Conservation (phyloP, 2,113 vertebrate species). For the Scopus umbretta region DNA sequence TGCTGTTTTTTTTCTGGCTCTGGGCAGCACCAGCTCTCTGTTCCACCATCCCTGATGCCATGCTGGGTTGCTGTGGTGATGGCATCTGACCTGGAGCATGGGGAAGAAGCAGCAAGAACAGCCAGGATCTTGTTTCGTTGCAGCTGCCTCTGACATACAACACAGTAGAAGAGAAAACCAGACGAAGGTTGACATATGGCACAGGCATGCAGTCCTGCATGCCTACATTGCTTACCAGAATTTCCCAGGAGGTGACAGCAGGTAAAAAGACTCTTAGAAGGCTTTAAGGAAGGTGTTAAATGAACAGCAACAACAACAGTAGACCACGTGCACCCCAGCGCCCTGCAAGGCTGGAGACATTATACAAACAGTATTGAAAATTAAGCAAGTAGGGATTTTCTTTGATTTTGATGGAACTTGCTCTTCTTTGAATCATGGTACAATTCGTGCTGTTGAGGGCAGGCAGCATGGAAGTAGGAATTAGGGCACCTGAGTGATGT, state of each 20-base stretch:
- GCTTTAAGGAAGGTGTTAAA: not conserved
- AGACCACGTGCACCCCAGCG: not conserved
- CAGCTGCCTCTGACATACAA: rapidly evolving
- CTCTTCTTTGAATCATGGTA: not conserved
- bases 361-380: not conserved
- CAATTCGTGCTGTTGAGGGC: not conserved
- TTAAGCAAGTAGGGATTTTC: not conserved
- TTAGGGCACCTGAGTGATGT: not conserved
- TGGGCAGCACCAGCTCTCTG: not conserved
- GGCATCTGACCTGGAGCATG: not conserved
- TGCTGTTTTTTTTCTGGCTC: not conserved
- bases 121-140: not conserved
- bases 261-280: not conserved
- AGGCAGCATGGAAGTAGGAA: not conserved
- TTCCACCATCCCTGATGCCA: rapidly evolving
- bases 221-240: not conserved
- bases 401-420: not conserved
- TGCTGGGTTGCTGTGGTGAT: not conserved
- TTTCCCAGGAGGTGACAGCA: not conserved
- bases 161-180: not conserved
- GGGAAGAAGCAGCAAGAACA: not conserved
- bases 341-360: not conserved
- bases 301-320: not conserved
- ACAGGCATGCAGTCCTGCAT: not conserved
- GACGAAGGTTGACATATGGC: not conserved